Percentiles rank a stretch among this genome's conserved stretches.
Evolutionary conservation across 2,888 invertebrate genomes (phyloP).

Genomic region (Trichogramma evanescens): DNA sequence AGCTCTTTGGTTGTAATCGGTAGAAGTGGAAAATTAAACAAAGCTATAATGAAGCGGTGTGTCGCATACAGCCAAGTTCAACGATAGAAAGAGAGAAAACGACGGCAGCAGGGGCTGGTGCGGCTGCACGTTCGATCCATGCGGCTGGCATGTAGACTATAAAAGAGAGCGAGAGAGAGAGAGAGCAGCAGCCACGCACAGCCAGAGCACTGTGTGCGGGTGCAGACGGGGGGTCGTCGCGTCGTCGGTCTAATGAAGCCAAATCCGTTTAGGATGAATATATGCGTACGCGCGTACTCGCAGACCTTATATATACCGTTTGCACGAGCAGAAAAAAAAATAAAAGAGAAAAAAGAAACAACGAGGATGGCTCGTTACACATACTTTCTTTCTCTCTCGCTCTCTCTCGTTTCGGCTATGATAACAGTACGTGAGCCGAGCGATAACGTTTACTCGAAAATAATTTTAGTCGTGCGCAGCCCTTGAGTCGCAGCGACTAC

Average conservation of each 20-base stretch:
- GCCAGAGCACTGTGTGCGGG: too few species aligned
- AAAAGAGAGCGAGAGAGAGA: not conserved
- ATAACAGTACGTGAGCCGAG: not conserved
- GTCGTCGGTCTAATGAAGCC: slow-evolving; percentile 39
- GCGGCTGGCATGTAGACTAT: not conserved
- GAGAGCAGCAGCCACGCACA: too few species aligned
- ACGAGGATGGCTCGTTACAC: not conserved
- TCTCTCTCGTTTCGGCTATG: not conserved
- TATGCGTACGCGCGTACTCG: slow-evolving; percentile 18
- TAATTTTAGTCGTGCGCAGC: slow-evolving; percentile 22
- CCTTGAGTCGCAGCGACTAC: not conserved
- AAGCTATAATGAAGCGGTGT: too few species aligned
- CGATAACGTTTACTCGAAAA: slow-evolving; percentile 21
- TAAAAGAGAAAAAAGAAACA: not conserved
- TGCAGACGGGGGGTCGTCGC: slow-evolving; percentile 21
- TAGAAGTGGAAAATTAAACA: too few species aligned
- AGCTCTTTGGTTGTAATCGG: too few species aligned
- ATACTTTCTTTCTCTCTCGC: slow-evolving; percentile 1
- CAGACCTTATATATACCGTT: not conserved
- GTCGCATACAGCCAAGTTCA: too few species aligned
- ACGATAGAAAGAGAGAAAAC: too few species aligned
- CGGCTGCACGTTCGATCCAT: too few species aligned
- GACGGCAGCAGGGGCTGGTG: too few species aligned
- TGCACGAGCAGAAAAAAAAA: not conserved
- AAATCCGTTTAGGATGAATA: slow-evolving; percentile 46